A percentile compares a stretch with the other conserved stretches of the same genome.
These are phyloP conservation scores for Thereva unica DNA, from an alignment of 2,888 invertebrate genomes.

Conservation along the genomic window DNA sequence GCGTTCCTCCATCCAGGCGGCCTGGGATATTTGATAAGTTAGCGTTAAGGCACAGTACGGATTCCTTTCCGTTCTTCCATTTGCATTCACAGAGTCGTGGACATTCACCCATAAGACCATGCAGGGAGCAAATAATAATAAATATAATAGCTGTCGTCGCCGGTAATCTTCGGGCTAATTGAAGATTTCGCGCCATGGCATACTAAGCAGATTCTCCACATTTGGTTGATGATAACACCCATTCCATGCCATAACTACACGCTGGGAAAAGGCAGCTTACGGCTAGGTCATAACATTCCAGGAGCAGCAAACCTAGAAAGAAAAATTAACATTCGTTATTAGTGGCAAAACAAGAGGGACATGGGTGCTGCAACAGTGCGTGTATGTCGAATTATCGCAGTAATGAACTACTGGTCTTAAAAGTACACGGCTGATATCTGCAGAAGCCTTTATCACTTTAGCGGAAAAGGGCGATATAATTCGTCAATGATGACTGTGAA, in stretches of 20 bases:
- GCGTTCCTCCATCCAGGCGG: conserved; percentile 76
- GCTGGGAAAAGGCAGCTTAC: background rate
- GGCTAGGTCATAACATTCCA: conserved; percentile 20
- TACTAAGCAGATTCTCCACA: conserved; percentile 42
- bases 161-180: conserved; percentile 42
- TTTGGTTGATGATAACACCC: conserved; percentile 28
- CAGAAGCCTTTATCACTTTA: no score
- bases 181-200: conserved; percentile 50
- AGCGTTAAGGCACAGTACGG: conserved; percentile 77
- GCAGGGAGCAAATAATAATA: conserved; percentile 52
- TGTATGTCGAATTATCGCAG: no score
- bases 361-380: no score
- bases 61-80: conserved; percentile 87
- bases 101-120: conserved; percentile 64
- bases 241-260: conserved; percentile 33
- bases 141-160: conserved; percentile 35
- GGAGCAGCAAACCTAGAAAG: conserved; percentile 1
- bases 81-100: conserved; percentile 82
- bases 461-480: no score
- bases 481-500: no score
- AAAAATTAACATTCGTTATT: conserved; percentile 5
- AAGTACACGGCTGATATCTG: no score
- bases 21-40: conserved; percentile 74
- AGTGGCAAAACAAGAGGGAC: no score
- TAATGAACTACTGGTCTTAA: no score